Evolutionary conservation across 37 sponge, comb jelly and placozoan genomes (phyloP), one percentile per base, ranked within the genome.

Genomic region (Geodia barretti): DNA sequence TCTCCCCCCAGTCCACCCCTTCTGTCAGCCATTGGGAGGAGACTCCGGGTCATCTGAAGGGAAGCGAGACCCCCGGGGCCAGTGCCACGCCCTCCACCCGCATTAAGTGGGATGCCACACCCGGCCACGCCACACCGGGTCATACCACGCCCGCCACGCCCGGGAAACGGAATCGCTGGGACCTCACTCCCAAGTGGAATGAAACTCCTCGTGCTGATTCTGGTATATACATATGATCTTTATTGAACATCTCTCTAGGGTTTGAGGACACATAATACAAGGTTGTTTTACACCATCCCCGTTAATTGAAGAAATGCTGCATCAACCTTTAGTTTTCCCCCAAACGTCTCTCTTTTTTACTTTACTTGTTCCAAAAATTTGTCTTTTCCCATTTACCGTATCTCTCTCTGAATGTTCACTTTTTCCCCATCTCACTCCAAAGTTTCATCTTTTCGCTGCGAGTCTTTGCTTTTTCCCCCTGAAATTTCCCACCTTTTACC

Each of bases 141-240:
- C 82, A 82, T 39, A 80, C 84, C 19, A 93, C 90, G 3, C 90
- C 94, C 39, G 80, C 67, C 8, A 78, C 67, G 41, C 78, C 67
- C 25, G 83, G 80, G 37, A 81, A 77, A 64, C 76, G 67, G 54
- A 88, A 81, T 68, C 84, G 98, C 21, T 97, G 98, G 98, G 98
- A 92, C 65, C 90, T 86, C 39, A 97, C 98, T 14, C 98, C 98
- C 7, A 80, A 80, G 39, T 97, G 98, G 98, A 88, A 87, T 1
- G 98, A 92, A 39, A 97, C 98, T 0, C 98, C 98, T 5, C 84
- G 88, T n/a, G 80, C 91, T 42, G 97, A 97, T 68, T 62, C 85
- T 19, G 78, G 77, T 28, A 65, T 8, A 62, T 3, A 62, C 64
- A 76, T 7, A 61, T 34, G n/a, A n/a, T n/a, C n/a, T n/a, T n/a